A percentile compares a stretch with the other conserved stretches of the same genome.
Conservation (phyloP, 1,140 invertebrate species). For the Lepidotrigona ventralis region DNA sequence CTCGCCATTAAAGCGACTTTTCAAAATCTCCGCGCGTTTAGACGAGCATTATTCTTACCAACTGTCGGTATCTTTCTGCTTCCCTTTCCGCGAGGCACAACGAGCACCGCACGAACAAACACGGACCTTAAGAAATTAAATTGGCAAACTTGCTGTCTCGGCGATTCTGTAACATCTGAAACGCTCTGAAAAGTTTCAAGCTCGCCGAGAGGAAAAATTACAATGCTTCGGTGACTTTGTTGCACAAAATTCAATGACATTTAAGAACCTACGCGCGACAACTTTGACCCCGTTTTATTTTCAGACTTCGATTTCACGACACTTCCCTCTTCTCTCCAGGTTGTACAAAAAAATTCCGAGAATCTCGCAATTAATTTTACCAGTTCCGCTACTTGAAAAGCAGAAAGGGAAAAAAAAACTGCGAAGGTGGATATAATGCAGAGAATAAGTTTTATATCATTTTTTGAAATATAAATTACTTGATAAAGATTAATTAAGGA, state of each 20-base stretch:
- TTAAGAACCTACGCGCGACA: neutral
- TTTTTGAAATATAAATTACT: too few species aligned
- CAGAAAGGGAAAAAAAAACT: too few species aligned
- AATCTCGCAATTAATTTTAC: neutral
- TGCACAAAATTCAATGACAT: neutral
- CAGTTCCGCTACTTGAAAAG: neutral
- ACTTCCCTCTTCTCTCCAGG: neutral
- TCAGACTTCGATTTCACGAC: neutral
- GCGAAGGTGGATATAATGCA: too few species aligned
- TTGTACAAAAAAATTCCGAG: neutral
- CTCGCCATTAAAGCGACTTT: constrained; percentile 14
- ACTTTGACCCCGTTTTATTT: neutral
- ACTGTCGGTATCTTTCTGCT: neutral
- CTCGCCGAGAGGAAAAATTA: constrained; percentile 5
- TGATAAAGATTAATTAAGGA: too few species aligned
- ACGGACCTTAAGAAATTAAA: constrained; percentile 34
- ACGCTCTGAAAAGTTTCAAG: neutral
- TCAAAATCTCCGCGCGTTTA: neutral
- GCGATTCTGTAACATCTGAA: neutral
- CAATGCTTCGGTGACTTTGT: neutral
- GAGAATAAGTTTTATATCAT: too few species aligned
- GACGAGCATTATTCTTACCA: neutral
- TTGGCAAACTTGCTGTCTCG: constrained; percentile 19
- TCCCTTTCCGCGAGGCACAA: neutral
- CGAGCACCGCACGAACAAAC: constrained; percentile 5